phyloP scores from a whole-genome alignment of 2,888 invertebrate species.

The Diaperis boleti region DNA sequence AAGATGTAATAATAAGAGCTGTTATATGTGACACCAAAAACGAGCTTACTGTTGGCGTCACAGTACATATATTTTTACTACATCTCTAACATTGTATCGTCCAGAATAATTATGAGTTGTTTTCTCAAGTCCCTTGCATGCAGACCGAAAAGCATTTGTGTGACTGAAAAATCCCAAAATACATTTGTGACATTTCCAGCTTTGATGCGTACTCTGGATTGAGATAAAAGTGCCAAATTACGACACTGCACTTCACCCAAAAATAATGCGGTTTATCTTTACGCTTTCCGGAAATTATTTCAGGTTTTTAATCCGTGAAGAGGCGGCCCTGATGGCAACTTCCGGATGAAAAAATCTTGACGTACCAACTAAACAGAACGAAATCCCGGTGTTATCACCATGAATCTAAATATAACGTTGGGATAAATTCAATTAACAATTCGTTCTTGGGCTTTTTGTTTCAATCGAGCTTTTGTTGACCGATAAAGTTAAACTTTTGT shows the following conservation, averaged over 20 bases:
- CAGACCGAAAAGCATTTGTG: too few species aligned
- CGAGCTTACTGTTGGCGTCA: too few species aligned
- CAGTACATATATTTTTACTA: too few species aligned
- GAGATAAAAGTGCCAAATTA: slow-evolving; percentile 4
- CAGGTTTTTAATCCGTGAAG: slow-evolving; percentile 35
- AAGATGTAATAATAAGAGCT: too few species aligned
- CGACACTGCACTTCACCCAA: slow-evolving; percentile 11
- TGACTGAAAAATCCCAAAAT: too few species aligned
- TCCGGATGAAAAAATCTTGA: slow-evolving; percentile 27
- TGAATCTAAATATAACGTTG: slow-evolving; percentile 20
- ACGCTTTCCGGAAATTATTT: slow-evolving; percentile 36
- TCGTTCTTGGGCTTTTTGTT: slow-evolving; percentile 36
- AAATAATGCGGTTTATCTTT: slow-evolving; percentile 35
- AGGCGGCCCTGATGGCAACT: slow-evolving; percentile 24
- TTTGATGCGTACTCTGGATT: too few species aligned
- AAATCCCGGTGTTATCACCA: slow-evolving; percentile 22
- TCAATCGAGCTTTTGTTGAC: slow-evolving; percentile 42
- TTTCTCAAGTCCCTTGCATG: too few species aligned
- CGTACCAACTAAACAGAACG: slow-evolving; percentile 15
- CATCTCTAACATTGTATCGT: too few species aligned
- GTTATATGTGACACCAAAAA: too few species aligned
- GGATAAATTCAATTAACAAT: slow-evolving; percentile 38
- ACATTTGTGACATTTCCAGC: too few species aligned
- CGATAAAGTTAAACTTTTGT: slow-evolving; percentile 45
- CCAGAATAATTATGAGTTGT: too few species aligned